phyloP scores from a whole-genome alignment of 2,888 invertebrate species.

The Cyaniris semiargus region DNA sequence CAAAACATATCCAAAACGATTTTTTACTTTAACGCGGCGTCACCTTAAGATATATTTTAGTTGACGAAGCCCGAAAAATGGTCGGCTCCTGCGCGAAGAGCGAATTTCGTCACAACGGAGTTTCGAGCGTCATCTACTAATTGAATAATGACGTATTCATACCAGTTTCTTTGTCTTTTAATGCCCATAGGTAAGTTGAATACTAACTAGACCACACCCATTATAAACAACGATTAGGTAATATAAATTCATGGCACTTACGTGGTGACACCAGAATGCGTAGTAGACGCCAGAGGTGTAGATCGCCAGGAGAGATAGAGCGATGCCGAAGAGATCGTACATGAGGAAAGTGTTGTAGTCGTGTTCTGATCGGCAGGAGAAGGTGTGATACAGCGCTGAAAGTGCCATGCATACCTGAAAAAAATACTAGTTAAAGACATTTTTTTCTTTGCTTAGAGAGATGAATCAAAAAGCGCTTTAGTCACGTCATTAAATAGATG shows the following conservation, averaged over 20 bases:
- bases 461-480: too few species aligned
- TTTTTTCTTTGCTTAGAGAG: too few species aligned
- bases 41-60: too few species aligned
- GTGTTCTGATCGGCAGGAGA: constrained; percentile 93
- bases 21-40: too few species aligned
- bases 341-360: constrained; percentile 93
- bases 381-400: constrained; percentile 96
- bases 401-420: constrained; percentile 93
- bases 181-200: neutral
- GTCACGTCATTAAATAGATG: too few species aligned
- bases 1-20: too few species aligned
- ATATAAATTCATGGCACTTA: constrained; percentile 67
- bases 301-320: constrained; percentile 94
- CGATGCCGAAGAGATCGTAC: constrained; percentile 96
- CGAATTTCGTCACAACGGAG: neutral
- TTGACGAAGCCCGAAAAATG: too few species aligned
- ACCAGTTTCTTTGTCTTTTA: neutral
- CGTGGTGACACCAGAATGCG: constrained; percentile 97
- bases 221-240: neutral
- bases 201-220: constrained; percentile 18
- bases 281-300: constrained; percentile 98
- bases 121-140: neutral
- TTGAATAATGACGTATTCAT: neutral
- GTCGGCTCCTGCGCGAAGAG: too few species aligned
- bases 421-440: neutral